Percentiles rank a stretch among this genome's conserved stretches.
Conservation (phyloP, 2,888 invertebrate genomes). For the Andricus curvator region DNA sequence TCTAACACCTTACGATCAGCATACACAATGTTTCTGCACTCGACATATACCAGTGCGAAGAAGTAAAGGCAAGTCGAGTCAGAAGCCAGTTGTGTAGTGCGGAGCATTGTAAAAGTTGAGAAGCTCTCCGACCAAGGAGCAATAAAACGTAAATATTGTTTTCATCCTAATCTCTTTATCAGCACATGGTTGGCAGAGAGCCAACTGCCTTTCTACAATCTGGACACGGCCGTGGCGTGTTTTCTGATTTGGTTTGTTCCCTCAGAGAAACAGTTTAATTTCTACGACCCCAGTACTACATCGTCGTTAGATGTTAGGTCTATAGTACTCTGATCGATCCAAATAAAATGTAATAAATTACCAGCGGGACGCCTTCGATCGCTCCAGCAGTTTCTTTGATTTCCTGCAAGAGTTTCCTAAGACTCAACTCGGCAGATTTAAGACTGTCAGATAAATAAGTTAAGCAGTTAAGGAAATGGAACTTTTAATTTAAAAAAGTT, state of each 20-base stretch:
- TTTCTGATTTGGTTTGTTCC: constrained; percentile 21
- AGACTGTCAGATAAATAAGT: neutral
- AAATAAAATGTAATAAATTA: constrained; percentile 25
- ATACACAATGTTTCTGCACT: constrained; percentile 2
- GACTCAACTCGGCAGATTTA: neutral
- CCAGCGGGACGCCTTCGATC: neutral
- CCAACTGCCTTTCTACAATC: constrained; percentile 63
- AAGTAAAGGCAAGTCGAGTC: constrained; percentile 5
- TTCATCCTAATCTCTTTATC: constrained; percentile 74
- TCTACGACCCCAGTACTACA: neutral
- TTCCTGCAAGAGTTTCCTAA: neutral
- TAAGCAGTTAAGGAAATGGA: neutral
- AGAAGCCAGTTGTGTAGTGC: neutral
- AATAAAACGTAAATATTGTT: constrained; percentile 69
- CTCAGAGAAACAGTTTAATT: constrained; percentile 28
- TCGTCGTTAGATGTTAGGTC: constrained; percentile 15
- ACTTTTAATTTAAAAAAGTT: constrained; percentile 3
- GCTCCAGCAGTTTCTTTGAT: neutral
- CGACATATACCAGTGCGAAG: neutral
- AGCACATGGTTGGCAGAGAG: constrained; percentile 69
- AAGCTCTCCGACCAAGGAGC: constrained; percentile 31
- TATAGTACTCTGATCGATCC: neutral
- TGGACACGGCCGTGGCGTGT: constrained; percentile 13
- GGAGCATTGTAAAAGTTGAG: constrained; percentile 9
- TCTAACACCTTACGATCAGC: neutral